Percentiles rank a stretch among this genome's conserved stretches.
Conservation (phyloP, 2,888 invertebrate species). For the Agapostemon virescens region DNA sequence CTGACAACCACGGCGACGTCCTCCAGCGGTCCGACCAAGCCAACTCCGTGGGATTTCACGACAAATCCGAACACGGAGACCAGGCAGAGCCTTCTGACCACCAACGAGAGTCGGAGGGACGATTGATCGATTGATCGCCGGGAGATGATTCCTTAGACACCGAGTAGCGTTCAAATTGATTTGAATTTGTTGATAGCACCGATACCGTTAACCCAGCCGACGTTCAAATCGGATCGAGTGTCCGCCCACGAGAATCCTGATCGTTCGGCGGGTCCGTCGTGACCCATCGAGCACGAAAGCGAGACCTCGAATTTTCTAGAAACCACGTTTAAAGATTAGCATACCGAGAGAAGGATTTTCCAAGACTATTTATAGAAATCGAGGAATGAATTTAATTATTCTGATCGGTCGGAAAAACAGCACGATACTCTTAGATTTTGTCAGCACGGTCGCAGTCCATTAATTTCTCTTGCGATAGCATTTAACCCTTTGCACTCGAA, state of each 20-base stretch:
- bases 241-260: background rate
- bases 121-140: constrained; percentile 21
- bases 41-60: background rate
- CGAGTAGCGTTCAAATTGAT: background rate
- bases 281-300: background rate
- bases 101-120: constrained; percentile 8
- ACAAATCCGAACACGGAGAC: constrained; percentile 20
- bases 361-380: background rate
- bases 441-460: background rate
- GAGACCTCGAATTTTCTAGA: background rate
- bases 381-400: background rate
- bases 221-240: background rate
- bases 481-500: too few relatives aligned
- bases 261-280: background rate
- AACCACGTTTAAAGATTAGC: background rate
- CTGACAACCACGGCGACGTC: constrained; percentile 28
- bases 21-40: constrained; percentile 12
- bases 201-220: constrained; percentile 8
- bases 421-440: background rate
- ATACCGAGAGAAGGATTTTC: background rate
- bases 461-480: background rate
- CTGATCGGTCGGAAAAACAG: background rate
- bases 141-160: background rate
- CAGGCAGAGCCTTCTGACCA: constrained; percentile 13
- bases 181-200: background rate